Percentiles rank a stretch among this genome's conserved stretches.
phyloP scores from a whole-genome alignment of 2,113 vertebrate species.

The Salvelinus sp. region DNA sequence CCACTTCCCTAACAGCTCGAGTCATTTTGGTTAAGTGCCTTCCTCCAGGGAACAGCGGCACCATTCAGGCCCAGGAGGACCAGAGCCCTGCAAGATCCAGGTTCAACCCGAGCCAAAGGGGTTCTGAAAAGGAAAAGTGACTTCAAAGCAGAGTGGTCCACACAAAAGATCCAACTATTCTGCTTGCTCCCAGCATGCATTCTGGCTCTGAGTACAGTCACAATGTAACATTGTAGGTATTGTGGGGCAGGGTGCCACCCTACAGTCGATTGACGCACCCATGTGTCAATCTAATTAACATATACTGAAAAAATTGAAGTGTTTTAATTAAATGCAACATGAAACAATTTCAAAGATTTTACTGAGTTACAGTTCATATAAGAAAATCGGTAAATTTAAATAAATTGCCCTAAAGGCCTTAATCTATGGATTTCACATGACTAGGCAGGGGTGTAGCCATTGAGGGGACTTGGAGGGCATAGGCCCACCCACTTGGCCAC shows the following conservation, averaged over 20 bases:
- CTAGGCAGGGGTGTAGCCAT: too few species aligned
- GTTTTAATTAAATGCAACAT: too few species aligned
- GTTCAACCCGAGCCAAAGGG: conserved; percentile 24
- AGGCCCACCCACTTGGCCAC: too few species aligned
- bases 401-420: too few species aligned
- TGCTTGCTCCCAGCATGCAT: conserved; percentile 44
- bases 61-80: conserved; percentile 30
- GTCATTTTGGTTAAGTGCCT: conserved; percentile 64
- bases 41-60: conserved; percentile 37
- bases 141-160: conserved; percentile 5
- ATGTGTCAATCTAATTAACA: neutral
- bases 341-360: too few species aligned
- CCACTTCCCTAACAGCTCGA: conserved; percentile 35
- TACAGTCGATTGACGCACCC: neutral
- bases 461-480: too few species aligned
- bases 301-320: too few species aligned
- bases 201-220: conserved; percentile 39
- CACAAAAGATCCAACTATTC: conserved; percentile 37
- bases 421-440: too few species aligned
- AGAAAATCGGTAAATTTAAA: too few species aligned
- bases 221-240: conserved; percentile 16
- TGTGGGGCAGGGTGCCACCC: conserved; percentile 26
- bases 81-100: neutral
- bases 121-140: neutral
- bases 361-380: too few species aligned